Evolutionary conservation across 2,113 vertebrate species (phyloP).

Genomic region (Eulemur macaco): DNA sequence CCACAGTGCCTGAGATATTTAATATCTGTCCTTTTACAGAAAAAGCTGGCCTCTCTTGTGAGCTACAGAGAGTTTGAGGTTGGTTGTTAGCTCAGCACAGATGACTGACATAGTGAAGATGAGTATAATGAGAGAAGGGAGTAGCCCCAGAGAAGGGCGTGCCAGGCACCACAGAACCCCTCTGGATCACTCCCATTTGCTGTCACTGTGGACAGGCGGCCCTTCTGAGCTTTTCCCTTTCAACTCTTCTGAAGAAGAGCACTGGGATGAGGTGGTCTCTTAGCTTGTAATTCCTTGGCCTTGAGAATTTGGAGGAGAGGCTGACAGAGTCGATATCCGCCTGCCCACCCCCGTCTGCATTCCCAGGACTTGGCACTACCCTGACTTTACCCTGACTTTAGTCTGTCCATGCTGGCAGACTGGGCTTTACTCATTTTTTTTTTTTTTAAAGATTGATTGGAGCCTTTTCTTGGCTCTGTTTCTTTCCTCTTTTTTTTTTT

Average conservation of each 20-base stretch:
- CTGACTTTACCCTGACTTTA: too few species aligned
- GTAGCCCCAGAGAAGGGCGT: background rate
- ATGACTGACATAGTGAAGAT: background rate
- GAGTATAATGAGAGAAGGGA: background rate
- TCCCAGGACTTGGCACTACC: background rate
- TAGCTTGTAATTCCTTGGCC: background rate
- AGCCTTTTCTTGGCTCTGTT: background rate
- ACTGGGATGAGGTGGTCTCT: background rate
- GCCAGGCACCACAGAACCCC: background rate
- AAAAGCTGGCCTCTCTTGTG: background rate
- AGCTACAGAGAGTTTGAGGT: background rate
- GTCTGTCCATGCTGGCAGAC: background rate
- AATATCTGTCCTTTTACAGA: background rate
- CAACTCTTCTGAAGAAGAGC: background rate
- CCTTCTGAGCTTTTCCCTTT: background rate
- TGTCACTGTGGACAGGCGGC: background rate
- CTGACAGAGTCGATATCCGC: too few species aligned
- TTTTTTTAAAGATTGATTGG: background rate
- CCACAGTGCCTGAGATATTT: background rate
- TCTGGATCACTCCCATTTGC: background rate
- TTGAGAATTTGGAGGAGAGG: background rate
- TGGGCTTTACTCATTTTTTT: background rate
- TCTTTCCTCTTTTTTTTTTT: background rate
- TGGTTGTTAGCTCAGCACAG: background rate
- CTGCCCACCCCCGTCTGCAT: background rate